phyloP scores from a whole-genome alignment of 2,888 invertebrate species.

The Lepidochrysops patricia region DNA sequence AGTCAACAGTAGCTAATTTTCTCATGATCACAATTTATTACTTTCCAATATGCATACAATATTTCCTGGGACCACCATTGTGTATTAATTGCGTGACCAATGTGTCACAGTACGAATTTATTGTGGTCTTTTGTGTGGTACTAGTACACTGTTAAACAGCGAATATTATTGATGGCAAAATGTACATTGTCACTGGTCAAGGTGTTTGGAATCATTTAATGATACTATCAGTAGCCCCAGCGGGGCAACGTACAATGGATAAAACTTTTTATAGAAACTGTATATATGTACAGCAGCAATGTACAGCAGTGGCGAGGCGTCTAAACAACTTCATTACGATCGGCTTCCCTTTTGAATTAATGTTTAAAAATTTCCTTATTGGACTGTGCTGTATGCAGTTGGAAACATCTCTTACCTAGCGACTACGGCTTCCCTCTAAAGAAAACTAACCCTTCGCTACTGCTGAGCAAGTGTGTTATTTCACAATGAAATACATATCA shows the following conservation, averaged over 20 bases:
- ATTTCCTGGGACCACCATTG: slow-evolving; percentile 31
- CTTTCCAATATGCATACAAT: slow-evolving; percentile 21
- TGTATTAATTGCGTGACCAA: slow-evolving; percentile 66
- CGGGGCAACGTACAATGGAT: background rate
- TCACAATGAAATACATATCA: no score
- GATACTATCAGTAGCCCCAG: background rate
- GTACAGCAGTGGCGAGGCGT: no score
- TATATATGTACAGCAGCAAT: no score
- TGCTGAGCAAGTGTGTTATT: no score
- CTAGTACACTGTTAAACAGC: background rate
- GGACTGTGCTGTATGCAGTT: no score
- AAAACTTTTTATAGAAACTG: no score
- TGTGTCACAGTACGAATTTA: slow-evolving; percentile 62
- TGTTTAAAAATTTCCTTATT: no score
- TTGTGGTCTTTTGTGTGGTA: slow-evolving; percentile 56
- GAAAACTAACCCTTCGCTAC: no score
- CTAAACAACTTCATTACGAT: no score
- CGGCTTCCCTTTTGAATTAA: no score
- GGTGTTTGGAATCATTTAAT: background rate
- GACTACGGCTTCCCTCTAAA: no score
- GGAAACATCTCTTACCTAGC: no score
- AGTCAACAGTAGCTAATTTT: background rate
- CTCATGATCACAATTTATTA: slow-evolving; percentile 17
- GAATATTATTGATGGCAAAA: slow-evolving; percentile 32
- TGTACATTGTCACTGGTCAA: slow-evolving; percentile 36